A percentile compares a stretch with the other conserved stretches of the same genome.
Evolutionary conservation across 2,888 invertebrate genomes (phyloP).

Genomic region (Drosophila suboccidentalis): DNA sequence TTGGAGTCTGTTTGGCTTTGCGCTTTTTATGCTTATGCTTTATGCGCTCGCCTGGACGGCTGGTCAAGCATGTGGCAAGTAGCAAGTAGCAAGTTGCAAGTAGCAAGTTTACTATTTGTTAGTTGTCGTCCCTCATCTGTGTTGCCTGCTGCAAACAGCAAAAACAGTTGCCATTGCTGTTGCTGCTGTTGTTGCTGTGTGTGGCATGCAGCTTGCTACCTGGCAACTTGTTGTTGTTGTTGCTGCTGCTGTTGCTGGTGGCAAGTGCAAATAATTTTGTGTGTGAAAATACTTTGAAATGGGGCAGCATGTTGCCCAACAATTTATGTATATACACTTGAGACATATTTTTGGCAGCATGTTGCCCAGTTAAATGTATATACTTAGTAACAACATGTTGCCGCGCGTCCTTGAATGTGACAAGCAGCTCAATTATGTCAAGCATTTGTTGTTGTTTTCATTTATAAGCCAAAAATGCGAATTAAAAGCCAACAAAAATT

Average conservation of each 20-base stretch:
- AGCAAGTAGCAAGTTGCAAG: conserved; percentile 52
- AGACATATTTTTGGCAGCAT: not conserved
- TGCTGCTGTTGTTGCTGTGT: conserved; percentile 52
- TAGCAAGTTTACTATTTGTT: conserved; percentile 38
- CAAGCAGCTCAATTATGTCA: conserved; percentile 60
- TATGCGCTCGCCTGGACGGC: conserved; percentile 79
- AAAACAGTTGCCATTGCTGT: conserved; percentile 54
- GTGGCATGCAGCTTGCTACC: conserved; percentile 67
- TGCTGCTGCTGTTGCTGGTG: conserved; percentile 39
- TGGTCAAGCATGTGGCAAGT: conserved; percentile 75
- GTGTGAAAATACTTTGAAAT: conserved; percentile 81
- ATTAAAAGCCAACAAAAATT: conserved; percentile 75
- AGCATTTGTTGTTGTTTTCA: conserved; percentile 50
- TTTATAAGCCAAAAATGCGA: conserved; percentile 65
- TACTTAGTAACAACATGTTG: conserved; percentile 48
- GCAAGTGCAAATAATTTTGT: conserved; percentile 80
- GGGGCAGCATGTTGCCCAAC: conserved; percentile 53
- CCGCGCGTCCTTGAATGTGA: conserved; percentile 50
- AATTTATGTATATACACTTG: not conserved
- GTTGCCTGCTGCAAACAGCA: conserved; percentile 44
- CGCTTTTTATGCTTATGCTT: conserved; percentile 80
- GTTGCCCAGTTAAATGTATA: not conserved
- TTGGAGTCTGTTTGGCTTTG: conserved; percentile 50
- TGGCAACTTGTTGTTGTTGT: conserved; percentile 52
- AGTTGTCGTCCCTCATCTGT: conserved; percentile 48